Conservation (phyloP, 2,113 vertebrate genomes). For the Cynoglossus semilaevis region DNA sequence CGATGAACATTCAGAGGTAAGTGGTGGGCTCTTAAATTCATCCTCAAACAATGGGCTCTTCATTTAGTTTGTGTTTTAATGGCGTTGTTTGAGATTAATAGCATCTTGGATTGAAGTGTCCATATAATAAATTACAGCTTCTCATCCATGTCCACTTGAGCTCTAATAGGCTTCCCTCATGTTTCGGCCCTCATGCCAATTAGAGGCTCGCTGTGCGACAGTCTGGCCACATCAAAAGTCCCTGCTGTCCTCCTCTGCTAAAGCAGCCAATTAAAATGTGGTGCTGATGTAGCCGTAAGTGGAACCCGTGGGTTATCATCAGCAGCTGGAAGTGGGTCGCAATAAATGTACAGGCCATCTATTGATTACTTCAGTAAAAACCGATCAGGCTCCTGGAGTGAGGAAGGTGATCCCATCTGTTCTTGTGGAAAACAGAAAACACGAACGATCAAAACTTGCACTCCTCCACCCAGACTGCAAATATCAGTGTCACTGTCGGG, state of each 20-base stretch:
- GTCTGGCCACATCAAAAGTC: constrained; percentile 53
- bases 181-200: constrained; percentile 44
- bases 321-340: constrained; percentile 15
- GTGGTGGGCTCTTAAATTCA: constrained; percentile 29
- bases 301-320: constrained; percentile 36
- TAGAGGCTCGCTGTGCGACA: constrained; percentile 36
- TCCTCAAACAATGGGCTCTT: constrained; percentile 37
- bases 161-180: constrained; percentile 43
- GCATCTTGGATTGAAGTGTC: constrained; percentile 40
- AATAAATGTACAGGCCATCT: background rate
- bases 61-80: constrained; percentile 59
- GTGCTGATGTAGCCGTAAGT: constrained; percentile 14
- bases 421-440: background rate
- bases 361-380: constrained; percentile 29
- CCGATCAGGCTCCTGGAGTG: background rate
- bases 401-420: constrained; percentile 9
- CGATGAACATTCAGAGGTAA: constrained; percentile 10
- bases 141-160: constrained; percentile 40
- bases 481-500: constrained; percentile 22
- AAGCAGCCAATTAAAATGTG: constrained; percentile 51
- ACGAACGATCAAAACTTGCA: background rate
- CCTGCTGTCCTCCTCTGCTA: constrained; percentile 26
- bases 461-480: background rate
- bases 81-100: constrained; percentile 50
- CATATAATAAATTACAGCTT: constrained; percentile 42